Base-by-base conservation (phyloP, 2,888 invertebrate species). In the Meteorus cinctellus region DNA sequence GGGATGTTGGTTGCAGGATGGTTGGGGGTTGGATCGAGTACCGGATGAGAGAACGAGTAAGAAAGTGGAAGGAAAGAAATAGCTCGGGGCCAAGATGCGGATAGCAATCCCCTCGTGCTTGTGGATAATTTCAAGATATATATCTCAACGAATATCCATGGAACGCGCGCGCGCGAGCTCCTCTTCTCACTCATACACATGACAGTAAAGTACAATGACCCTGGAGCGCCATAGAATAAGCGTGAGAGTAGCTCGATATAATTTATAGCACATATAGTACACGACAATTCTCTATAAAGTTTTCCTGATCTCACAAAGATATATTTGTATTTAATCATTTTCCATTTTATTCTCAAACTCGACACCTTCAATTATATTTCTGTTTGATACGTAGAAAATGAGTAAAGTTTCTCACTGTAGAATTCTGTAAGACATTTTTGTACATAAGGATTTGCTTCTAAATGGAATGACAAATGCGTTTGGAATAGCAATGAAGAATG, bases 121-220 rank as follows among this genome's bases (percentile, higher is more conserved):
- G 34, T 51, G 36, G 70, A 75, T 75, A 63, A 75, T 70, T 70
- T 59, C 70, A 65, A 65, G 63, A 69, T 62, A 75, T 65, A 75
- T 70, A 73, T 78, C 65, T 66, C 41, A 36, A 51, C 36, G 51
- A 73, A 69, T 70, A 73, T 70, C 31, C 66, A 59, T n/a, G 19
- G 41, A 74, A 75, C 74, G 69, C 55, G 68, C 36, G 51, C 36
- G 14, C 59, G 36, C 36, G 14, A 41, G 36, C 73, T 74, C 41
- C 12, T 12, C 12, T 27, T 41, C 41, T 55, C 55, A 24, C 55
- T 55, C 19, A 8, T 8, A 55, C 55, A 55, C 19, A 55, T 55
- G 55, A 55, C 45, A 69, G 60, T 69, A 29, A 69, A 31, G 69
- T 59, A 63, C 68, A 62, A 69, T 48, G 74, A 69, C 74, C 74